phyloP scores from a whole-genome alignment of 92 coral and sea anemone genomes.

The Umimayanthus kanabou region DNA sequence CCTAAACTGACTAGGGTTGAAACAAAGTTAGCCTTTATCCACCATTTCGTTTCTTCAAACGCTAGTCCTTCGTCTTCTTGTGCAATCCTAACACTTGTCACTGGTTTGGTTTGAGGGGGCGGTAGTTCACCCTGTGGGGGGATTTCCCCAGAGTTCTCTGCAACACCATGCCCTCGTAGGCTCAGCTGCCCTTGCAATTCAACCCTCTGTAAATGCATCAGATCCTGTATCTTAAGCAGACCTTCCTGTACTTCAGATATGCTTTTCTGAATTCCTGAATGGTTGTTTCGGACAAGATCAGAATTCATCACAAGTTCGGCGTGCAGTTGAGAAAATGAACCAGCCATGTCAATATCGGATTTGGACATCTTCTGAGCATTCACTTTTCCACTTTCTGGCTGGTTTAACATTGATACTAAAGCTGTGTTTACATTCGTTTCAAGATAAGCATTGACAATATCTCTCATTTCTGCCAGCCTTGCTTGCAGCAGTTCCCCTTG shows the following conservation, averaged over 20 bases:
- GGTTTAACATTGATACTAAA: slow-evolving; percentile 37
- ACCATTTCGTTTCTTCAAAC: slow-evolving; percentile 37
- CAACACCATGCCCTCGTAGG: neutral
- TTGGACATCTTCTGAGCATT: neutral
- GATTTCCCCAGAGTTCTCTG: neutral
- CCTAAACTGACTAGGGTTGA: slow-evolving; percentile 35
- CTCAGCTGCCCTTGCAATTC: neutral
- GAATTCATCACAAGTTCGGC: slow-evolving; percentile 23
- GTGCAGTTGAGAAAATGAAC: slow-evolving; percentile 21
- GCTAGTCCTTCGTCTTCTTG: neutral
- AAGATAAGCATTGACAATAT: slow-evolving; percentile 61
- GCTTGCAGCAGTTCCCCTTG: slow-evolving; percentile 59
- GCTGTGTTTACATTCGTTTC: slow-evolving; percentile 57
- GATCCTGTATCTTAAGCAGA: slow-evolving; percentile 13
- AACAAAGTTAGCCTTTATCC: slow-evolving; percentile 34
- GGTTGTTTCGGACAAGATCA: slow-evolving; percentile 26
- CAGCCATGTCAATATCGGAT: neutral
- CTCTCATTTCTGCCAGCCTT: slow-evolving; percentile 62
- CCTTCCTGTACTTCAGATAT: slow-evolving; percentile 36
- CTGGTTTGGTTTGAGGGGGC: neutral
- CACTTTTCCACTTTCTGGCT: neutral
- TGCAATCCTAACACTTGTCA: neutral
- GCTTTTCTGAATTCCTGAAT: slow-evolving; percentile 22
- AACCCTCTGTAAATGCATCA: slow-evolving; percentile 24
- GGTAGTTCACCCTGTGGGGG: neutral